Conservation (phyloP, 2,888 invertebrate genomes). For the Nemapogon koenigi region DNA sequence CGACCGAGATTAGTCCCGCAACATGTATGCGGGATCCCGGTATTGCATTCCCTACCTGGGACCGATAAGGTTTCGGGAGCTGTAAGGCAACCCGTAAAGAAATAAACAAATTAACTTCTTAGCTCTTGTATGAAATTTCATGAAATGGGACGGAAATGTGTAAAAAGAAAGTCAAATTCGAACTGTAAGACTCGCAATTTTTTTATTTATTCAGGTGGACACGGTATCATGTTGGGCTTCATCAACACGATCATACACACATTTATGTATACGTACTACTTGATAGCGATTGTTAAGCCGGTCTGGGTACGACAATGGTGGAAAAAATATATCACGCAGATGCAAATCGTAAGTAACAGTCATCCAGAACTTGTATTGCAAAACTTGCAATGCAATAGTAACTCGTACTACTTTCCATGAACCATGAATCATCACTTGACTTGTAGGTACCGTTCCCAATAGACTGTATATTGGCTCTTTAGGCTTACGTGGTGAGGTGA, state of each 20-base stretch:
- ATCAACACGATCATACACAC: constrained; percentile 79
- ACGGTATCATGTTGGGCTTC: constrained; percentile 71
- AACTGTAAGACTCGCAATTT: not conserved
- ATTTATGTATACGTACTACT: constrained; percentile 83
- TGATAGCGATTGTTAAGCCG: constrained; percentile 74
- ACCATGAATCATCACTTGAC: constrained; percentile 1
- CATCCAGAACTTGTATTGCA: no score
- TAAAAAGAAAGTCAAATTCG: no score
- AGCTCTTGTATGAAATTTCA: no score
- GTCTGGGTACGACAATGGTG: constrained; percentile 80
- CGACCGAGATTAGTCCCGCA: no score
- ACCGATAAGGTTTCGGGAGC: no score
- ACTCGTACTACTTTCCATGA: constrained; percentile 9
- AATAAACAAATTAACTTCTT: no score
- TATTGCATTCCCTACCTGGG: no score
- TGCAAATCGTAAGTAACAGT: constrained; percentile 80
- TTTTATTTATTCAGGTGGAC: constrained; percentile 60
- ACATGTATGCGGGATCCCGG: no score
- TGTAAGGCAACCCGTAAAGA: no score
- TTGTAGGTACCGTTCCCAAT: not conserved
- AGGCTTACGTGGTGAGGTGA: no score
- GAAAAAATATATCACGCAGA: constrained; percentile 85
- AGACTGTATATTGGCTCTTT: no score
- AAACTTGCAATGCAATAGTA: constrained; percentile 1
- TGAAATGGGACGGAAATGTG: no score